Evolutionary conservation across 1,140 invertebrate genomes (phyloP).

Genomic region (Caenorhabditis inopinata): DNA sequence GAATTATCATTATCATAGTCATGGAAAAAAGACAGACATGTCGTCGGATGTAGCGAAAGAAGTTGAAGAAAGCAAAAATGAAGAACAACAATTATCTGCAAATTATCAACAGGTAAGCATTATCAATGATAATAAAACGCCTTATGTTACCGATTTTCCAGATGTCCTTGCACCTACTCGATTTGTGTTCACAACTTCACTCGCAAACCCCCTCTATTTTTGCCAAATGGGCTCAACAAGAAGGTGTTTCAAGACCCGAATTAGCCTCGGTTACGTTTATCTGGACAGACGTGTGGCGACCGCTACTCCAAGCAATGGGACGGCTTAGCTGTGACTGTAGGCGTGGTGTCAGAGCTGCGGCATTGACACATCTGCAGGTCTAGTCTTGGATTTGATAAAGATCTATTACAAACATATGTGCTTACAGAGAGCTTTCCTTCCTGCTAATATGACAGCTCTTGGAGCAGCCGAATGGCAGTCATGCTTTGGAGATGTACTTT

Average conservation of each 20-base stretch:
- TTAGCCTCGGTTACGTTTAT: constrained; percentile 18
- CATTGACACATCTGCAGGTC: constrained; percentile 79
- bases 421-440: constrained; percentile 85
- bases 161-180: constrained; percentile 50
- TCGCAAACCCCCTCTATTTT: constrained; percentile 43
- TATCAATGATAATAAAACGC: too few species aligned
- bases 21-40: neutral
- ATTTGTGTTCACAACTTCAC: constrained; percentile 48
- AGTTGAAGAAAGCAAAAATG: constrained; percentile 13
- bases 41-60: constrained; percentile 21
- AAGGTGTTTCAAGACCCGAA: neutral
- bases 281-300: constrained; percentile 43
- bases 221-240: constrained; percentile 41
- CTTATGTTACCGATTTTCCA: neutral
- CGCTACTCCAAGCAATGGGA: constrained; percentile 75
- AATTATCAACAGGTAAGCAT: constrained; percentile 45
- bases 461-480: constrained; percentile 87
- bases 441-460: constrained; percentile 83
- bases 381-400: too few species aligned
- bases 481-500: constrained; percentile 80
- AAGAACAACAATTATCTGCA: constrained; percentile 30
- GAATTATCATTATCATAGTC: neutral
- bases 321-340: constrained; percentile 87
- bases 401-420: too few species aligned
- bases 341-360: constrained; percentile 82